Base-by-base conservation (phyloP, 2,888 invertebrate genomes). In the Pseudococcus jackbeardsleyi region DNA sequence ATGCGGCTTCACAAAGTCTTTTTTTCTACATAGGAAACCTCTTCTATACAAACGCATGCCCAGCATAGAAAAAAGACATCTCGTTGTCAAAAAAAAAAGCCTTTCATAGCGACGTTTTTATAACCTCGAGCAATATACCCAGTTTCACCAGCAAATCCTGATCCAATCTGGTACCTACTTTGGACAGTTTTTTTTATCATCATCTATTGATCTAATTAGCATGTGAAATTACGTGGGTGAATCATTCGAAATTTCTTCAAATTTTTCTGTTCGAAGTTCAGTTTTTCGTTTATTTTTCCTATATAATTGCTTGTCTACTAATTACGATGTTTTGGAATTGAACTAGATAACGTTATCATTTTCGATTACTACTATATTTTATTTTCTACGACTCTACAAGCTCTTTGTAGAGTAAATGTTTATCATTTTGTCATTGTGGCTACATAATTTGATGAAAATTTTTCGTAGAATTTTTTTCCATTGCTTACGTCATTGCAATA, bases 21-120 rank as follows among this genome's bases (percentile, higher is more conserved):
- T 72, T 72, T 72, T 39, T 33, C 33, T 17, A 72, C 33, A 33
- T 17, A 72, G 72, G 72, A 72, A 72, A 72, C 72, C 33, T 33
- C 72, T 7, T 33, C 17, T 64, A 22, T n/a, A 59, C 59, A 17
- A 68, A 72, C 72, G 26, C 72, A 72, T 72, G 72, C 33, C 72
- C 33, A 72, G 72, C 72, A 72, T 72, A 72, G 64, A 72, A 72
- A 72, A 72, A 72, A 72, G 68, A 72, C 33, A 64, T 64, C 12
- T 33, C 17, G 72, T 72, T 33, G 72, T 72, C 72, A 33, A 72
- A 33, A 33, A 42, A 42, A 42, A 42, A 26, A 72, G 33, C 33
- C 17, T 72, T 72, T 39, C 72, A 72, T 72, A 33, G 64, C 17
- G 7, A 11, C 19, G 12, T 64, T 11, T 22, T 22, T 22, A 9